Percentiles rank a stretch among this genome's conserved stretches.
Evolutionary conservation across 2,888 invertebrate genomes (phyloP).

Genomic region (Taphrorychus bicolor): DNA sequence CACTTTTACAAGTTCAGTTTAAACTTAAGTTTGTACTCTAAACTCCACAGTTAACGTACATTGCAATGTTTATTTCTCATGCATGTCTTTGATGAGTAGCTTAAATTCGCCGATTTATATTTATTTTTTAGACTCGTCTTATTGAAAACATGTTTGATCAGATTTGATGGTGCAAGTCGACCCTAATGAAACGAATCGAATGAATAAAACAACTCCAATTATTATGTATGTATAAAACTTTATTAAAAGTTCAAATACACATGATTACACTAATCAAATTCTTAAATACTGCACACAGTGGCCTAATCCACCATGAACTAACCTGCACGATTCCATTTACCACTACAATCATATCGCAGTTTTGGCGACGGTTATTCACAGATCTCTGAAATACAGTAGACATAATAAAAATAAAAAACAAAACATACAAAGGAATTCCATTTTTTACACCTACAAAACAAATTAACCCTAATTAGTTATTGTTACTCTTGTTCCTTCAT

Average conservation of each 20-base stretch:
- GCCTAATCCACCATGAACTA: slow-evolving; percentile 33
- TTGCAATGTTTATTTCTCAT: no score
- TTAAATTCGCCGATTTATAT: no score
- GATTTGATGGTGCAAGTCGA: no score
- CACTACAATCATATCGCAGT: slow-evolving; percentile 27
- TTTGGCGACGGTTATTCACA: slow-evolving; percentile 34
- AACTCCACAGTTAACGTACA: no score
- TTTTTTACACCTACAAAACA: slow-evolving; percentile 1
- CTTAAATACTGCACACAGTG: slow-evolving; percentile 40
- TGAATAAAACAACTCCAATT: slow-evolving; percentile 3
- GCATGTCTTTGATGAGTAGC: no score
- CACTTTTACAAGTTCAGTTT: no score
- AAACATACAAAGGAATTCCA: slow-evolving; percentile 42
- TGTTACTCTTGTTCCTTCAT: slow-evolving; percentile 10
- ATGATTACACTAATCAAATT: slow-evolving; percentile 44
- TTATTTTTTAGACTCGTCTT: no score
- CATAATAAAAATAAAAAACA: slow-evolving; percentile 44
- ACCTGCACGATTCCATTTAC: slow-evolving; percentile 26
- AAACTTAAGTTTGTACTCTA: no score
- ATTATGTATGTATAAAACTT: slow-evolving; percentile 57
- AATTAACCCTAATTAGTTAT: slow-evolving; percentile 1
- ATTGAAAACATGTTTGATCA: no score
- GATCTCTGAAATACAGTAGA: slow-evolving; percentile 34
- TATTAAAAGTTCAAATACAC: slow-evolving; percentile 58
- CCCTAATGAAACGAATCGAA: no score